Evolutionary conservation across 2,888 invertebrate genomes (phyloP).

Genomic region (Nomada goodeniana): DNA sequence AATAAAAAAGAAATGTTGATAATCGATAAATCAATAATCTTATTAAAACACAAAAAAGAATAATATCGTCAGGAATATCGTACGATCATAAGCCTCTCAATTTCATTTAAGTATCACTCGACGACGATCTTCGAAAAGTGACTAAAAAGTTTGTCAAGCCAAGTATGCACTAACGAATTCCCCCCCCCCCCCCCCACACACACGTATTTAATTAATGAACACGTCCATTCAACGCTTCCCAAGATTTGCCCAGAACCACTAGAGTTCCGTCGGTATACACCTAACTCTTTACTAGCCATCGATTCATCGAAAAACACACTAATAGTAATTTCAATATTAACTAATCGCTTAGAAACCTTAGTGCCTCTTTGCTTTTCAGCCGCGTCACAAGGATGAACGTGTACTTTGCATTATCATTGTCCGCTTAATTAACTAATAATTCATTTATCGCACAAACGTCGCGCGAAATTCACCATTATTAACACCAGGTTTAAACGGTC

Average conservation of each 20-base stretch:
- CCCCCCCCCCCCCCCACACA: too few relatives aligned
- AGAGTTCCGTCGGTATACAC: neutral
- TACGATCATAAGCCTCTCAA: neutral
- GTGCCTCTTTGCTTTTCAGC: constrained; percentile 5
- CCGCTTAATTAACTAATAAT: constrained; percentile 3
- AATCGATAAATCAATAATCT: too few relatives aligned
- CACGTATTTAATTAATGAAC: neutral
- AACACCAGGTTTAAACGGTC: too few relatives aligned
- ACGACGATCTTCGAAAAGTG: neutral
- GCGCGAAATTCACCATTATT: too few relatives aligned
- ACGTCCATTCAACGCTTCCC: neutral
- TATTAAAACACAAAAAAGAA: neutral
- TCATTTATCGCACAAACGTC: too few relatives aligned
- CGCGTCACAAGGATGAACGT: neutral
- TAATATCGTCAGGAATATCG: neutral
- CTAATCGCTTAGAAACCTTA: constrained; percentile 17
- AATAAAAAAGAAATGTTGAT: too few relatives aligned
- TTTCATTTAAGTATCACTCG: neutral
- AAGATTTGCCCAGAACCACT: neutral
- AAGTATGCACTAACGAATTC: neutral
- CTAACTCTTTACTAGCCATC: neutral
- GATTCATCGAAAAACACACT: constrained; percentile 29
- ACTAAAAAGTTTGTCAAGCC: neutral
- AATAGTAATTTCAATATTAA: constrained; percentile 60
- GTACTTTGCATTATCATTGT: constrained; percentile 7